Base-by-base conservation (phyloP, 2,113 vertebrate species). In the Butorides virescens region DNA sequence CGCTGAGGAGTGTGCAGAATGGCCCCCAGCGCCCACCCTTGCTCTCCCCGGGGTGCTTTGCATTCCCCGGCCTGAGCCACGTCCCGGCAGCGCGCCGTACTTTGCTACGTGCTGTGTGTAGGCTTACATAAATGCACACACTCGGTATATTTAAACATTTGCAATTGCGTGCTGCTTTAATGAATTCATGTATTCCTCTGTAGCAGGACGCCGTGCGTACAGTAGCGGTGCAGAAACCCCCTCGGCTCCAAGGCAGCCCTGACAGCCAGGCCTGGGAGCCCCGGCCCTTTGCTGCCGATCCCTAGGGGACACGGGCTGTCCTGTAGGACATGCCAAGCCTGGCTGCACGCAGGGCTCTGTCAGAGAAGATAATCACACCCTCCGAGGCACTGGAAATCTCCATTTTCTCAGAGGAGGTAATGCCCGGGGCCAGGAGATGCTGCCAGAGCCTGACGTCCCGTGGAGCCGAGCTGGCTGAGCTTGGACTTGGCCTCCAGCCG, bases 91-190 rank as follows among this genome's bases (percentile, higher is more conserved):
- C 78, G 66, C 15, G 1, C 66, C 44, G 80, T 2, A 4, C 80
- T 72, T 14, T 7, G 34, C 72, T 30, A 2, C 4, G 2, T 2
- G 7, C 67, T 7, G 26, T 10, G 1, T 4, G 30, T 39, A 32
- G 78, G 78, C 90, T 93, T 49, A 58, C 85, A 44, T 63, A 66
- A 82, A 92, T 12, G 75, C 15, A 61, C 58, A 5, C 6, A 10
- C 67, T 62, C 2, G 86, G 70, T 89, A 89, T 89, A 89, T 97
- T 94, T 92, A 78, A 93, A 68, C 76, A 23, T 81, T 89, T 55
- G 29, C 88, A 78, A 67, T 86, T 94, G 94, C 92, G 17, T 94
- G 92, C 81, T 93, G 21, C 80, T 56, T 52, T 42, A 72, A 55
- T 75, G 73, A 89, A 91, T 91, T 84, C 80, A 73, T 93, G 79